Evolutionary conservation across 2,888 invertebrate genomes (phyloP), one percentile per base, ranked within the genome.

Genomic region (Mythimna loreyi): DNA sequence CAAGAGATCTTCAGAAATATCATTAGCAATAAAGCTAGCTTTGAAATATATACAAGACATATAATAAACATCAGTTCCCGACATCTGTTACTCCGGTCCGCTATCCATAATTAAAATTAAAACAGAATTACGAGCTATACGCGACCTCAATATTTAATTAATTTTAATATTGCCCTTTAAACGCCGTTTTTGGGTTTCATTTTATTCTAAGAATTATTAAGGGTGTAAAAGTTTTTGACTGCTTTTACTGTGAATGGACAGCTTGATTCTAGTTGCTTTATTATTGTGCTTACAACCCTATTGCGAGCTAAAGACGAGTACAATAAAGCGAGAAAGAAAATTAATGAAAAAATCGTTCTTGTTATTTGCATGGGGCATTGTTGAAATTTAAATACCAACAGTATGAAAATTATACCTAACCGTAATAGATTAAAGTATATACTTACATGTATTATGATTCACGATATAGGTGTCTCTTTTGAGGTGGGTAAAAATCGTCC

Each of bases 61-160:
- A 82, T 85, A 87, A 87, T 89, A 87, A 85, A 87, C 87, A 90
- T 90, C 87, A 87, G 84, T 88, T 86, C 76, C 84, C 80, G 85
- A 89, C 93, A 93, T 92, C 93, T 93, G 93, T 89, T 91, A 87
- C 92, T 85, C 59, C 83, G 82, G 82, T 78, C 78, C 78, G 83
- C 82, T 80, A 84, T 82, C 90, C 88, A 93, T 92, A 92, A 93
- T 93, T 93, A 92, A 92, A 91, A 92, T 92, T 90, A 89, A 91
- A 92, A 89, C 85, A 86, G 87, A 92, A 90, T 92, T 90, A 92
- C 87, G 91, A 88, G 85, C 82, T 82, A 87, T 89, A 91, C 90
- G 88, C 88, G 89, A 89, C 90, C 90, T 87, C 88, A 85, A 87
- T 90, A 87, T 90, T 91, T 90, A 90, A 91, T 90, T 86, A 87